Percentiles rank a stretch among this genome's conserved stretches.
These are phyloP conservation scores for Noctilio leporinus DNA, from an alignment of 2,113 vertebrate genomes.

Conservation along the genomic window DNA sequence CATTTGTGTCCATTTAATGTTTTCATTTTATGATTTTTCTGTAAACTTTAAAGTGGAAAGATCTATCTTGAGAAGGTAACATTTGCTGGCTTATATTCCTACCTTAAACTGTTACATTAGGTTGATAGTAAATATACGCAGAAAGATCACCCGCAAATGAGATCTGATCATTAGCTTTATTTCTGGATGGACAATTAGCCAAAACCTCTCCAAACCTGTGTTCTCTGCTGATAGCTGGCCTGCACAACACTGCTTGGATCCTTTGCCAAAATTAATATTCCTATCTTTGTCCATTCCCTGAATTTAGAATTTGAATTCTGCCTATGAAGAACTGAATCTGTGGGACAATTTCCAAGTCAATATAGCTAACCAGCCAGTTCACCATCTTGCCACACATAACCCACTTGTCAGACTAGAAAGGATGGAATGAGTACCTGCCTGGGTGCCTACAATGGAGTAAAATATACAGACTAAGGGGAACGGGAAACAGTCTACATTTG, in stretches of 20 bases:
- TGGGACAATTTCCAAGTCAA: background rate
- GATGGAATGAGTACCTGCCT: background rate
- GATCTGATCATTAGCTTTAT: background rate
- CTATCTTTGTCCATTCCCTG: background rate
- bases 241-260: background rate
- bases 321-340: background rate
- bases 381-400: background rate
- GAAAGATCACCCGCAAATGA: background rate
- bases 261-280: conserved; percentile 10
- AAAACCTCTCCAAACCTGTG: background rate
- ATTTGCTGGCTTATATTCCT: background rate
- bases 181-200: background rate
- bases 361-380: background rate
- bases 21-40: conserved; percentile 27
- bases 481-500: background rate
- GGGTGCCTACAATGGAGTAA: background rate
- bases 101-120: background rate
- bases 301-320: background rate
- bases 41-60: background rate
- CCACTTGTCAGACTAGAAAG: background rate
- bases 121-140: background rate
- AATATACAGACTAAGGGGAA: background rate
- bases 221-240: background rate
- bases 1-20: background rate
- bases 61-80: background rate